A percentile compares a stretch with the other conserved stretches of the same genome.
phyloP scores from a whole-genome alignment of 2,888 invertebrate species.

The Macropis europaea region DNA sequence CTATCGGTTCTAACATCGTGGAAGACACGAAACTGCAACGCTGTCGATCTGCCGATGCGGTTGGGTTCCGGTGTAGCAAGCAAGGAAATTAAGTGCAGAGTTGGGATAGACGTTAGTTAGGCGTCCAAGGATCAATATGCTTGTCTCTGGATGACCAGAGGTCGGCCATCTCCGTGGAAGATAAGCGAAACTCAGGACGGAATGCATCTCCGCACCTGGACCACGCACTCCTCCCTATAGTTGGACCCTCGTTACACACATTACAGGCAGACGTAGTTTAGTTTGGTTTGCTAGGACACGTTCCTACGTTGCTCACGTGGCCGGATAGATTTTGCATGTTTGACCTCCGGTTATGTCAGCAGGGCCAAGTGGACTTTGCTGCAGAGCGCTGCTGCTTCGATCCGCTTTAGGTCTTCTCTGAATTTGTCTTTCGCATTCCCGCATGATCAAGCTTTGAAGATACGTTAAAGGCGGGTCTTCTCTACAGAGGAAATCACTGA shows the following conservation, averaged over 20 bases:
- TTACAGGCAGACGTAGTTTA: constrained; percentile 47
- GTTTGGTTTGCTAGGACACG: constrained; percentile 47
- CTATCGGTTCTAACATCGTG: no score
- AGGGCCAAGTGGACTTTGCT: constrained; percentile 24
- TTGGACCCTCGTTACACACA: constrained; percentile 56
- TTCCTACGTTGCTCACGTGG: constrained; percentile 65
- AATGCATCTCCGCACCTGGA: constrained; percentile 46
- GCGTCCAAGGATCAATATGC: constrained; percentile 8
- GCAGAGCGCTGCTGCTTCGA: constrained; percentile 27
- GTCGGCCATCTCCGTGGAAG: constrained; percentile 9
- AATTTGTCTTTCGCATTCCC: constrained; percentile 21
- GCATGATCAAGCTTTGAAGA: neutral
- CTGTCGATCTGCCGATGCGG: no score
- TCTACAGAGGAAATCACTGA: no score
- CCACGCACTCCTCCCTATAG: constrained; percentile 36
- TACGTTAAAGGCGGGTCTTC: neutral
- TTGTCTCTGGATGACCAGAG: constrained; percentile 13
- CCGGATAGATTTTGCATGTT: constrained; percentile 73
- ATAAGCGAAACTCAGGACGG: constrained; percentile 20
- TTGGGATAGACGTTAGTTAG: constrained; percentile 17
- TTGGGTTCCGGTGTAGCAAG: no score
- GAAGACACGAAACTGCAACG: no score
- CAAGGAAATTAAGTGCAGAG: constrained; percentile 6
- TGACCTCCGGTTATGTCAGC: constrained; percentile 64
- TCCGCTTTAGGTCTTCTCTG: neutral